Conservation (phyloP, 1,140 invertebrate species). For the Brachionus koreanus region DNA sequence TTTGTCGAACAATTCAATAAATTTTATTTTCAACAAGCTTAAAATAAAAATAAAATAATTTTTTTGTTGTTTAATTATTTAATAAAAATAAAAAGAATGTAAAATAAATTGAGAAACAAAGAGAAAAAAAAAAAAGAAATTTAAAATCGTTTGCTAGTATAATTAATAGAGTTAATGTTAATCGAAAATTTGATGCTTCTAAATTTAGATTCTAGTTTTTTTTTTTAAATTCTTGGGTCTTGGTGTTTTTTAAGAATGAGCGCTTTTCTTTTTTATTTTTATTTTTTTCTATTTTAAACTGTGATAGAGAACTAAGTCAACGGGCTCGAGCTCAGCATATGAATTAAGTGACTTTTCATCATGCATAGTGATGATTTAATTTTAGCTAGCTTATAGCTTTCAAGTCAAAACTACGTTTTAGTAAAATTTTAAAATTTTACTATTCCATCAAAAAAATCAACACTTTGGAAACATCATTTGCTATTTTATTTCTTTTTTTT, state of each 20-base stretch:
- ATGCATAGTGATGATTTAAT: neutral
- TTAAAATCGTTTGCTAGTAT: neutral
- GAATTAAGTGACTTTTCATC: neutral
- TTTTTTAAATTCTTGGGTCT: neutral
- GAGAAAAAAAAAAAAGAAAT: neutral
- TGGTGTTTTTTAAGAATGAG: neutral
- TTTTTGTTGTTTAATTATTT: neutral
- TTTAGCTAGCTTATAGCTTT: neutral
- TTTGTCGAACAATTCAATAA: neutral
- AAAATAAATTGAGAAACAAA: neutral
- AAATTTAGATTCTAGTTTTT: neutral
- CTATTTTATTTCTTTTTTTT: neutral
- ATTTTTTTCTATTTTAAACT: too few relatives aligned
- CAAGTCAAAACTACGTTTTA: neutral
- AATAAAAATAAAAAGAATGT: neutral
- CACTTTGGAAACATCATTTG: neutral
- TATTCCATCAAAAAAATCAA: neutral
- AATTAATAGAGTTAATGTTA: neutral
- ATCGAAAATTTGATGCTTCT: neutral
- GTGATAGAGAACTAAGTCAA: neutral
- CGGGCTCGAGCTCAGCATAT: neutral
- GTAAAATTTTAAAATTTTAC: neutral
- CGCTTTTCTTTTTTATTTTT: neutral
- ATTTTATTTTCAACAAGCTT: conserved; percentile 29
- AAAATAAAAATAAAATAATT: neutral